Base-by-base conservation (phyloP, 2,113 vertebrate genomes). In the Phyllostomus hastatus region DNA sequence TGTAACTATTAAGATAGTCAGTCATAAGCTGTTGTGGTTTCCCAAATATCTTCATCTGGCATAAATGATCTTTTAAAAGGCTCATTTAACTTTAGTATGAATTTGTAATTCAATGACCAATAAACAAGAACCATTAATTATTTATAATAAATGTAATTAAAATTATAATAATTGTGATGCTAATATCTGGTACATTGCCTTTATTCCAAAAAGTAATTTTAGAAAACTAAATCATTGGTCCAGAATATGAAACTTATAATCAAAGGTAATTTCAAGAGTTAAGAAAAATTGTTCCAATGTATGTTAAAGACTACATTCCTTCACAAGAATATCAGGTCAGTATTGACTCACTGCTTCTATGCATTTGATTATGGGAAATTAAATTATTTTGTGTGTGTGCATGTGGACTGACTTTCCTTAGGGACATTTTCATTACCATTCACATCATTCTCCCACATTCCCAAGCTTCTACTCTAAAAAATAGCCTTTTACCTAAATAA, bases 71-170 rank as follows among this genome's bases (percentile, higher is more conserved):
- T 84, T 94, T 84, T 52, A 75, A 35, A 66, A 88, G 95, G 15
- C 61, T 96, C 43, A 76, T 26, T 96, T 95, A 86, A 78, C 64
- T 92, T 92, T 46, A 80, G 26, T 59, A 94, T 97, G 93, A 97
- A 97, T 97, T 86, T 97, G 38, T 72, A 81, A 94, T 81, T 97
- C 43, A 97, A 91, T 90, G 80, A 97, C 97, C 94, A 97, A 97
- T 98, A 98, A 97, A 96, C 97, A 98, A 92, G 87, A 98, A 31
- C 19, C 92, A 98, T 96, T 95, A 96, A 97, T 98, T 97, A 97
- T 97, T 88, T 95, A 94, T 96, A 95, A 95, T 66, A 75, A 89
- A 72, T 95, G 52, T 80, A 95, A 90, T 78, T 96, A 85, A 97
- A 95, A 97, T 97, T 97, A 82, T 88, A 28, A 4, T 94, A 98